These are phyloP conservation scores for Drosophila ustulata DNA, from an alignment of 2,888 invertebrate species.

Conservation along the genomic window DNA sequence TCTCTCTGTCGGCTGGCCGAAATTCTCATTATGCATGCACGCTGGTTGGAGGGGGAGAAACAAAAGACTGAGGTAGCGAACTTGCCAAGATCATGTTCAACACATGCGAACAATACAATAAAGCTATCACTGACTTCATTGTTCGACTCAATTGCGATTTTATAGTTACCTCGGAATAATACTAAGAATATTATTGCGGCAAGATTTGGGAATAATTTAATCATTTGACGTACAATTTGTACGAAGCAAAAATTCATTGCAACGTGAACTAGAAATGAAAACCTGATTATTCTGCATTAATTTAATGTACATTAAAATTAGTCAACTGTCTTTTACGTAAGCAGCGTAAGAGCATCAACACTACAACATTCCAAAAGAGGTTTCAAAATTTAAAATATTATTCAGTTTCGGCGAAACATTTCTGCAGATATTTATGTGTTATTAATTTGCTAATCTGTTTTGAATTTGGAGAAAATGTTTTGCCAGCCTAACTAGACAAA, in stretches of 20 bases:
- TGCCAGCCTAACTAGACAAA: neutral
- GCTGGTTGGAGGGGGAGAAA: slow-evolving; percentile 8
- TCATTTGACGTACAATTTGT: neutral
- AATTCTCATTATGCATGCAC: slow-evolving; percentile 68
- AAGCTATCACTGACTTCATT: slow-evolving; percentile 1
- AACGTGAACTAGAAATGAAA: neutral
- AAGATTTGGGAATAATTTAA: neutral
- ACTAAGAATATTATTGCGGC: neutral
- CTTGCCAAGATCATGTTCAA: slow-evolving; percentile 43
- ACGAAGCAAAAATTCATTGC: neutral
- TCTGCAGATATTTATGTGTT: slow-evolving; percentile 19
- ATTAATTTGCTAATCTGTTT: slow-evolving; percentile 29
- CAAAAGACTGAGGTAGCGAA: slow-evolving; percentile 62
- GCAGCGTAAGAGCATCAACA: neutral
- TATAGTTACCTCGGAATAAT: neutral
- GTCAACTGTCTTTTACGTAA: neutral
- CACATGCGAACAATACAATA: slow-evolving; percentile 6
- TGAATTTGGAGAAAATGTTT: neutral
- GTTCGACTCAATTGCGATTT: slow-evolving; percentile 1
- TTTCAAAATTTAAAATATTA: neutral
- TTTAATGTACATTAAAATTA: neutral
- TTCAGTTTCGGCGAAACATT: neutral
- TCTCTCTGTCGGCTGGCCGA: slow-evolving; percentile 28
- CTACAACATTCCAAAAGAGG: neutral
- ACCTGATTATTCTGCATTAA: neutral